These are phyloP conservation scores for Megalops atlanticus DNA, from an alignment of 2,113 vertebrate species.

Conservation along the genomic window DNA sequence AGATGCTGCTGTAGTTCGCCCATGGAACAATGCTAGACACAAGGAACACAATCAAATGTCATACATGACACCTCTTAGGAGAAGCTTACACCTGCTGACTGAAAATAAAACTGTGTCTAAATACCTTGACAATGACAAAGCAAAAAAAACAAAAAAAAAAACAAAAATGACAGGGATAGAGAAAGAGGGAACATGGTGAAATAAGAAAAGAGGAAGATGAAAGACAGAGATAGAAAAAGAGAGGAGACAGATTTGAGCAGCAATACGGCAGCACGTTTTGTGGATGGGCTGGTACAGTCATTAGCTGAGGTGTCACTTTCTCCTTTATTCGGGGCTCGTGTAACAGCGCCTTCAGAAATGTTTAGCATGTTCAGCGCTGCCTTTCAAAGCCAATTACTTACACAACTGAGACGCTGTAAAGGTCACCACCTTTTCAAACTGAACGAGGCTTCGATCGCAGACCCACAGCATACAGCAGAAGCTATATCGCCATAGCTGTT, in stretches of 20 bases:
- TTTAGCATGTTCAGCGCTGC: not conserved
- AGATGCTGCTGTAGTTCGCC: no score
- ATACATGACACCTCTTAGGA: no score
- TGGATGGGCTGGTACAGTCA: no score
- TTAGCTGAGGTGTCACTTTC: no score
- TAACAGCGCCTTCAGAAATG: no score
- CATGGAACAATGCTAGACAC: not conserved
- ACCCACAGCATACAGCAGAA: not conserved
- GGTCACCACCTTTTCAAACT: not conserved
- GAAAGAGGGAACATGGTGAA: not conserved
- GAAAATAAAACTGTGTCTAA: no score
- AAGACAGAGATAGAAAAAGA: not conserved
- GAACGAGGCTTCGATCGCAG: not conserved
- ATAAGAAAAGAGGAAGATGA: slow-evolving; percentile 6
- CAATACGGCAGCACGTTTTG: no score
- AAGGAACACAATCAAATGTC: not conserved
- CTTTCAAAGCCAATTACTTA: not conserved
- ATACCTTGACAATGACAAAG: not conserved
- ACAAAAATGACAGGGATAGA: slow-evolving; percentile 12
- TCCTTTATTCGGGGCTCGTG: no score
- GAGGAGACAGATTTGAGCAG: not conserved
- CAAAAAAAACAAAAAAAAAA: not conserved
- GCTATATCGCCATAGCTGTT: not conserved
- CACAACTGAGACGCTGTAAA: not conserved
- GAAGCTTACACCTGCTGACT: no score